Evolutionary conservation across 2,888 invertebrate genomes (phyloP), one percentile per base, ranked within the genome.

Genomic region (Lithophane socia): DNA sequence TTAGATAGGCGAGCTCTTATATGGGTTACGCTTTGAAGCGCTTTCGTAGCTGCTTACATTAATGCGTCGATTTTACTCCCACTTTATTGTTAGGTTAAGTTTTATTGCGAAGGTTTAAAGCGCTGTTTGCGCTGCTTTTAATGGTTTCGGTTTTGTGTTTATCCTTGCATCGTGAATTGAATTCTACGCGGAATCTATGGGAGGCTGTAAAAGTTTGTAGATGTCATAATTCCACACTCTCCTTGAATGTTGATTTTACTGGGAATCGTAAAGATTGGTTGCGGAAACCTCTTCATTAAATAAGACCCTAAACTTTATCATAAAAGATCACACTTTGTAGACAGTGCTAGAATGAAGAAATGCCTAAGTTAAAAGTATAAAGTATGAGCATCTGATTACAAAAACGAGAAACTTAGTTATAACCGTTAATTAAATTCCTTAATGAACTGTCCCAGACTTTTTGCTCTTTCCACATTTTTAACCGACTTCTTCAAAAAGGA

Each of bases 1-100:
- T 87, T 82, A 83, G 88, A 88, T 84, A 86, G 75, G 78, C 84
- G 66, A 68, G 81, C 83, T 86, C 84, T 84, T 82, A 82, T 81
- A 67, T 73, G 78, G 86, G 73, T 71, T 75, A 73, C 84, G 75
- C 73, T 85, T 77, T 82, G 73, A 77, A 85, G 72, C 82, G 82
- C 69, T 64, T 77, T 72, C 66, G 63, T 71, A 69, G 82, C 82
- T 52, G 71, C 74, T 69, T 82, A 82, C 82, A 84, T 85, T 82
- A 84, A 77, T 82, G 75, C 82, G 74, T 82, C 77, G 69, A 77
- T 82, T 84, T 84, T 82, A 85, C 74, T 85, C 24, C n/a, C 52
- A 64, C 66, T 82, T 84, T 82, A 85, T 77, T 75, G 74, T 60
- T 67, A 72, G 83, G 83, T 65, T 78, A 83, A 71, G 72, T 85